phyloP scores from a whole-genome alignment of 2,113 vertebrate species.

The Sclerurus mexicanus region DNA sequence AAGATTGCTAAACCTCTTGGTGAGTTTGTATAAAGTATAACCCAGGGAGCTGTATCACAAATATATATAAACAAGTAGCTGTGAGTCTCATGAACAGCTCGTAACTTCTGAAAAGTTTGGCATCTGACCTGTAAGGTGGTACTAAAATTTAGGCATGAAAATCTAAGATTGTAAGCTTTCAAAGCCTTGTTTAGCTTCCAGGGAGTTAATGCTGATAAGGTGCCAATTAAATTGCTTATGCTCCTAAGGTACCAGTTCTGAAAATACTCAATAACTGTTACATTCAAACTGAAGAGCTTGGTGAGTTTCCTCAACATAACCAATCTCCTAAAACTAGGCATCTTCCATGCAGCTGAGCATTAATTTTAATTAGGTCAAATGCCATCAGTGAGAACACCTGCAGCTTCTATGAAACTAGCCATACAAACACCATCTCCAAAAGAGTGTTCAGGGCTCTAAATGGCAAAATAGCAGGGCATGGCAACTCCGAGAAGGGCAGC shows the following conservation, averaged over 20 bases:
- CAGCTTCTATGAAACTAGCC: background rate
- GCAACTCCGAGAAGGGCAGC: background rate
- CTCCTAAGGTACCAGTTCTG: background rate
- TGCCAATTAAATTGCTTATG: background rate
- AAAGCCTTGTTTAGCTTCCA: background rate
- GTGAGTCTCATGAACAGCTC: background rate
- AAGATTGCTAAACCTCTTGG: background rate
- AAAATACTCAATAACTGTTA: background rate
- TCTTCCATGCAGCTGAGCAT: background rate
- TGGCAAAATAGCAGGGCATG: background rate
- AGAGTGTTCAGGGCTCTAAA: background rate
- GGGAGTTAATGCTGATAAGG: background rate
- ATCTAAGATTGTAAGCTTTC: background rate
- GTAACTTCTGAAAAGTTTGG: background rate
- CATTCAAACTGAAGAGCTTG: background rate
- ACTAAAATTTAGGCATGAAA: background rate
- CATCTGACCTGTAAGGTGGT: background rate
- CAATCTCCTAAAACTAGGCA: background rate
- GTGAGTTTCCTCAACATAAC: background rate
- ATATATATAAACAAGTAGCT: constrained; percentile 5
- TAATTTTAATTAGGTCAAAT: background rate
- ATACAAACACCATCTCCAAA: background rate
- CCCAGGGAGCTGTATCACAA: background rate
- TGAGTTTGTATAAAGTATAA: constrained; percentile 10
- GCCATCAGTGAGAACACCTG: background rate